These are phyloP conservation scores for Centrocercus urophasianus DNA, from an alignment of 2,113 vertebrate species.

Conservation along the genomic window DNA sequence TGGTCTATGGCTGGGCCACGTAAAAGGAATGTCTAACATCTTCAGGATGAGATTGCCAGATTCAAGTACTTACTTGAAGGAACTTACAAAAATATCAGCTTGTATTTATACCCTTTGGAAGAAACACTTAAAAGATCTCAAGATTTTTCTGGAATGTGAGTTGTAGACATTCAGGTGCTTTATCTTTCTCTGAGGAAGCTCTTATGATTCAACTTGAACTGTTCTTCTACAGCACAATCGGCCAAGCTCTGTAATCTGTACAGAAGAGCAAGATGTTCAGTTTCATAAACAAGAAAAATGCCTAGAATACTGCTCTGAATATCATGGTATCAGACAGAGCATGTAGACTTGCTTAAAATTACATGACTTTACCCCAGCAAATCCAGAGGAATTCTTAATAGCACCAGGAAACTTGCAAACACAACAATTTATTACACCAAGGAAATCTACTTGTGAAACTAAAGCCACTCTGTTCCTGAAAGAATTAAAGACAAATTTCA, in stretches of 20 bases:
- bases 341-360: background rate
- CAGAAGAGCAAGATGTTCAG: constrained; percentile 14
- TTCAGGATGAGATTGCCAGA: background rate
- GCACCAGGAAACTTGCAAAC: constrained; percentile 6
- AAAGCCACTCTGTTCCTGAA: background rate
- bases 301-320: background rate
- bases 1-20: background rate
- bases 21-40: background rate
- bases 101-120: background rate
- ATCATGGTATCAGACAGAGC: background rate
- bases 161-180: constrained; percentile 5
- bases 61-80: background rate
- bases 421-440: background rate
- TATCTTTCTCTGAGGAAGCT: constrained; percentile 13
- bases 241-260: background rate
- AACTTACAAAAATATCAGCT: background rate
- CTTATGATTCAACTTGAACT: background rate
- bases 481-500: background rate
- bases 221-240: background rate
- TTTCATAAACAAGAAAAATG: background rate
- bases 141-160: constrained; percentile 37
- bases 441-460: background rate
- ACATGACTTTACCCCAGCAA: background rate
- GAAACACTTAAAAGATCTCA: background rate
- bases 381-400: constrained; percentile 19